Evolutionary conservation across 2,888 invertebrate species (phyloP).

Genomic region (Ophonus ardosiacus): DNA sequence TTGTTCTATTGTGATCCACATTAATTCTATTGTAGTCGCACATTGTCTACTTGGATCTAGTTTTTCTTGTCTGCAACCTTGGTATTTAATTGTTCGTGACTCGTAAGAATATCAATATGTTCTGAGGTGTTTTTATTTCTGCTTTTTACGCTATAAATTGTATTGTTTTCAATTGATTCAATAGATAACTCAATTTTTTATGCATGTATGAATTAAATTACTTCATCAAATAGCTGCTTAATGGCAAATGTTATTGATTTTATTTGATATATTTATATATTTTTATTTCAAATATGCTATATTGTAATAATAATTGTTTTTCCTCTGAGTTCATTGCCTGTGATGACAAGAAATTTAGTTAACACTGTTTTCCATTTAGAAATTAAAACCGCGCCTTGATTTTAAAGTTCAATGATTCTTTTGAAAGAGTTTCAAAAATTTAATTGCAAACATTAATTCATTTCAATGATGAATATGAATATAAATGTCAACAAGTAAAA

Average conservation of each 20-base stretch:
- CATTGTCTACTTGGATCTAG: constrained; percentile 9
- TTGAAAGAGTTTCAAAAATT: not conserved
- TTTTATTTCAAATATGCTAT: too few relatives aligned
- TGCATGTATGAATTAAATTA: not conserved
- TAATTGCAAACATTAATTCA: not conserved
- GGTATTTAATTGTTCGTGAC: constrained; percentile 35
- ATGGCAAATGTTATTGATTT: too few relatives aligned
- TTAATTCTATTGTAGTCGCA: constrained; percentile 12
- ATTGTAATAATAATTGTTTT: too few relatives aligned
- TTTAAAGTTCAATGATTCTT: not conserved
- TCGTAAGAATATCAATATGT: constrained; percentile 24
- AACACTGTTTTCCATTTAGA: not conserved
- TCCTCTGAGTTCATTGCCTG: too few relatives aligned
- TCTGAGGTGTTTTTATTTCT: constrained; percentile 2
- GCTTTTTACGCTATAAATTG: not conserved
- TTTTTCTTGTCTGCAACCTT: constrained; percentile 24
- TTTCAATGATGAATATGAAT: not conserved
- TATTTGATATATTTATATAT: too few relatives aligned
- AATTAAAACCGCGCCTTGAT: not conserved
- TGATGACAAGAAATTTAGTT: not conserved
- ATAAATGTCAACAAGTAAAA: not conserved
- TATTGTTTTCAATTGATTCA: not conserved
- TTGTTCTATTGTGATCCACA: constrained; percentile 2
- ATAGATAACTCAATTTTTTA: not conserved
- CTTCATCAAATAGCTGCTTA: too few relatives aligned